Evolutionary conservation across 1,140 invertebrate genomes (phyloP), one percentile per base, ranked within the genome.

Genomic region (Cotesia typhae): DNA sequence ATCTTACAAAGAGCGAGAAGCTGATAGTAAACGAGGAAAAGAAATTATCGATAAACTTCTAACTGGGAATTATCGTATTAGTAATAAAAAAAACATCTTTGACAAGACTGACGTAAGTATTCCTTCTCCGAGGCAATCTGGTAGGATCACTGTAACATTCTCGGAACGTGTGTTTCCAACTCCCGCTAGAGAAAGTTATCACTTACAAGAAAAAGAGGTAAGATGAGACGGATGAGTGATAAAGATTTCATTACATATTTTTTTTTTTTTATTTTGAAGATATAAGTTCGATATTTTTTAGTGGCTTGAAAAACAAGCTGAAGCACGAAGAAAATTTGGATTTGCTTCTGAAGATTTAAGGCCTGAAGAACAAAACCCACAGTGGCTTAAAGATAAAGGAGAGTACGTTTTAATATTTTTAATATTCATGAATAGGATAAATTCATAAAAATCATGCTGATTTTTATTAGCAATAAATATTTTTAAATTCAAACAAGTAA

Each of bases 381-480:
- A 92, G 69, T 96, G 92, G 91, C 89, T 95, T 53, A 91, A 93
- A 75, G 90, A 92, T 61, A 96, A 96, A 87, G 95, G 94, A 75
- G 90, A 94, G 90, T 92, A 82, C 84, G 91, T 88, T 72, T 65
- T 20, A 17, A 28, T 28, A 1, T 5, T 55, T 55, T n/a, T 55
- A 35, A 47, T 4, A 5, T 51, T 47, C 51, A 4, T 55, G 12
- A 4, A n/a, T n/a, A 4, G 2, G 4, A 55, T n/a, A 55, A 55
- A 3, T 55, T 12, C 12, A 5, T 55, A 12, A 14, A 55, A n/a
- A 14, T 55, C 4, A 55, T 10, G 41, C 6, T 10, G 6, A 47
- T 47, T 47, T 47, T 47, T 47, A 9, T 9, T 6, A 6, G 10
- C 2, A 47, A 6, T 7, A 6, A 47, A 47, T 7, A 47, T 47